phyloP scores from a whole-genome alignment of 1,140 invertebrate genomes.

The Brachionus plicatilis region DNA sequence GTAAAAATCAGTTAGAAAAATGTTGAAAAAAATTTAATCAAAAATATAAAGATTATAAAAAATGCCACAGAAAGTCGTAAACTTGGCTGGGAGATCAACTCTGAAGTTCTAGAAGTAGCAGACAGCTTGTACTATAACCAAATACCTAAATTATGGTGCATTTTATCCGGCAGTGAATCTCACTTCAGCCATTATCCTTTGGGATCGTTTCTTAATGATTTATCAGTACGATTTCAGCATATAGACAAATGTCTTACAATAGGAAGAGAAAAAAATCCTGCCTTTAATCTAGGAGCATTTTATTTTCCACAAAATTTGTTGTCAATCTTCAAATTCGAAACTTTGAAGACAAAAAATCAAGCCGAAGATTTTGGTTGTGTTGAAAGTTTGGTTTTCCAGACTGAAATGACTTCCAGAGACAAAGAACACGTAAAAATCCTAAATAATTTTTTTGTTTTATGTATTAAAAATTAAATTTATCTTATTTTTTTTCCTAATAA shows the following conservation, averaged over 20 bases:
- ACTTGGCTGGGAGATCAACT: conserved; percentile 49
- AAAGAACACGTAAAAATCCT: conserved; percentile 52
- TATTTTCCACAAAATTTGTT: conserved; percentile 51
- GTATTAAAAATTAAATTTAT: too few species aligned
- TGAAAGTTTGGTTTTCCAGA: conserved; percentile 52
- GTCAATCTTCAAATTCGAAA: conserved; percentile 52
- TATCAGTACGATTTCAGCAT: conserved; percentile 49
- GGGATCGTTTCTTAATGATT: conserved; percentile 49
- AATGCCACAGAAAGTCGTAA: conserved; percentile 48
- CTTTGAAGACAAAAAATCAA: conserved; percentile 44
- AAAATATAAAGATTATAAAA: conserved; percentile 48
- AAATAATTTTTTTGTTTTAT: not conserved
- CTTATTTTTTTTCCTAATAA: not conserved
- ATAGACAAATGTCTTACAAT: conserved; percentile 52
- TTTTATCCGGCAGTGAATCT: not conserved
- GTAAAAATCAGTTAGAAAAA: conserved; percentile 42
- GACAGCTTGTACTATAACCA: conserved; percentile 52
- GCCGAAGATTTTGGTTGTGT: conserved; percentile 50
- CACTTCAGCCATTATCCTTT: conserved; percentile 13
- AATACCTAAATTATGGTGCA: conserved; percentile 48
- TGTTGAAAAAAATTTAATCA: not conserved
- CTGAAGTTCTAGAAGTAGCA: conserved; percentile 48
- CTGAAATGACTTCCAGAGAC: conserved; percentile 54
- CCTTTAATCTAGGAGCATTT: conserved; percentile 54
- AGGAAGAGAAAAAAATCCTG: conserved; percentile 53